Percentiles rank a stretch among this genome's conserved stretches.
These are phyloP conservation scores for Stratiomys singularior DNA, from an alignment of 2,888 invertebrate species.

Conservation along the genomic window DNA sequence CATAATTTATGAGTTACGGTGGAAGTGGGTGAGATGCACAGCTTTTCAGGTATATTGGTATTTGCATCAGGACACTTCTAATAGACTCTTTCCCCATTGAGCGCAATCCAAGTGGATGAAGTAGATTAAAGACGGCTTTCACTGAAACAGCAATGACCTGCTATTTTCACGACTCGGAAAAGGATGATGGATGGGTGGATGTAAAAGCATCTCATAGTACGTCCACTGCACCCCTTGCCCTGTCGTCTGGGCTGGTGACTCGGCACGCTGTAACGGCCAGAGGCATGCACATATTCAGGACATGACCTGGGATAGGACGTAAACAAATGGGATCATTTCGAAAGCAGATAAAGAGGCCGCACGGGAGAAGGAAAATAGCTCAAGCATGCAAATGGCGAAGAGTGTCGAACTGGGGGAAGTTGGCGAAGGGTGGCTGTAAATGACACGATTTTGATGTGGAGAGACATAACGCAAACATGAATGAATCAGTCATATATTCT, in stretches of 20 bases:
- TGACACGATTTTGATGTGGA: no score
- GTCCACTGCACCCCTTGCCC: background rate
- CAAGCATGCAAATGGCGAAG: background rate
- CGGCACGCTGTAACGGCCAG: slow-evolving; percentile 1
- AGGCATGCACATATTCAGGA: slow-evolving; percentile 9
- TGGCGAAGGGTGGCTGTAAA: no score
- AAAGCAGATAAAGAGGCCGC: background rate
- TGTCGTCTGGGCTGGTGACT: background rate
- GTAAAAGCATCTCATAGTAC: slow-evolving; percentile 3
- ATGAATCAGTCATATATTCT: no score
- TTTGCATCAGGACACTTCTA: background rate
- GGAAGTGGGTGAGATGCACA: slow-evolving; percentile 32
- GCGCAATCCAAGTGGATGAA: background rate
- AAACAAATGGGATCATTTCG: slow-evolving; percentile 24
- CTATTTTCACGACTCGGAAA: background rate
- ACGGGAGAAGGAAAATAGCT: background rate
- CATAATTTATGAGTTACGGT: slow-evolving; percentile 40
- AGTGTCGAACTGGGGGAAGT: background rate
- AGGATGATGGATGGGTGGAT: slow-evolving; percentile 14
- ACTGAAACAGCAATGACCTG: background rate
- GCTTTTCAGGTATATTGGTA: background rate
- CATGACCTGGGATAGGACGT: slow-evolving; percentile 10
- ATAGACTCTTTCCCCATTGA: background rate
- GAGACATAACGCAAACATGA: no score
- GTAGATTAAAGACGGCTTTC: slow-evolving; percentile 1